These are phyloP conservation scores for Oryzias celebensis DNA, from an alignment of 2,113 vertebrate genomes.

Conservation along the genomic window DNA sequence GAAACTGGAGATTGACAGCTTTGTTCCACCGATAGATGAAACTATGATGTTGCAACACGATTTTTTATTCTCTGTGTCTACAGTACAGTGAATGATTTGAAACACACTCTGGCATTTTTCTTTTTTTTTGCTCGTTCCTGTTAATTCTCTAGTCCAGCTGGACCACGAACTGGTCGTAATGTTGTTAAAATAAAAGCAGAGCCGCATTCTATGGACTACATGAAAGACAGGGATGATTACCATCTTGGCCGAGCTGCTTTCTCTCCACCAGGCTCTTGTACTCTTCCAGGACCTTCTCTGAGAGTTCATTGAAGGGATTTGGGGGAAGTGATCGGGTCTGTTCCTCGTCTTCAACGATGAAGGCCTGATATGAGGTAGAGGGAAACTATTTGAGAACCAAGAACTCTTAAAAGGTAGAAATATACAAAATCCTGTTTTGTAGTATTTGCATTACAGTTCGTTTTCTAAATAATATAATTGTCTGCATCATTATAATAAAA, in stretches of 20 bases:
- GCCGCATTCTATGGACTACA: neutral
- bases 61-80: too few species aligned
- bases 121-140: neutral
- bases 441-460: too few species aligned
- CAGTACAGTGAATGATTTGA: too few species aligned
- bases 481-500: too few species aligned
- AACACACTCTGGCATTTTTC: too few species aligned
- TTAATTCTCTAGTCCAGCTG: constrained; percentile 14
- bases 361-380: constrained; percentile 71
- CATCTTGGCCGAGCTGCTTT: constrained; percentile 84
- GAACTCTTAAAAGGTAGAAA: too few species aligned
- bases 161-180: constrained; percentile 1
- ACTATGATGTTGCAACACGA: too few species aligned
- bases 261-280: constrained; percentile 86
- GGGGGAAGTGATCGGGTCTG: constrained; percentile 84
- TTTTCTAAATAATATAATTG: too few species aligned
- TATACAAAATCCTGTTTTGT: too few species aligned
- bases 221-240: constrained; percentile 44
- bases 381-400: neutral
- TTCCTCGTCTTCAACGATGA: constrained; percentile 88
- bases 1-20: constrained; percentile 12
- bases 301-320: constrained; percentile 90
- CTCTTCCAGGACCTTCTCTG: constrained; percentile 85
- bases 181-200: neutral
- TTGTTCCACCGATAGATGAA: neutral